Evolutionary conservation across 2,888 invertebrate species (phyloP), one percentile per base, ranked within the genome.

Genomic region (Acanthopleura granulata): DNA sequence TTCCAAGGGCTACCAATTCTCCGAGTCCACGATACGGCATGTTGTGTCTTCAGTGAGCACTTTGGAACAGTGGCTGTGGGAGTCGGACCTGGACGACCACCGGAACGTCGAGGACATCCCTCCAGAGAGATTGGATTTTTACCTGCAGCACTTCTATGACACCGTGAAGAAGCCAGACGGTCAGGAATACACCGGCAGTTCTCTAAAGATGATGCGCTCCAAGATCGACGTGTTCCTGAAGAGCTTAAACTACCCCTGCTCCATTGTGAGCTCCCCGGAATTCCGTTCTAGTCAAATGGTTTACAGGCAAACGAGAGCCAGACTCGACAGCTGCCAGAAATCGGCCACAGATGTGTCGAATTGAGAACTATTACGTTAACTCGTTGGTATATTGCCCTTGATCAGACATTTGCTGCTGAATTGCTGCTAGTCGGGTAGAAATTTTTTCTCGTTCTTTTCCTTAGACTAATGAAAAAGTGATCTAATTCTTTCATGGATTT

Each of bases 61-160:
- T 6, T 66, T 66, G 6, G 66, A 66, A 14, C 22, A 66, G 25
- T 66, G 66, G 66, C 66, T 66, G 1, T 66, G 66, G 22, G 66
- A 66, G 25, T 57, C 57, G n/a, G 22, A 27, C 6, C 6, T 22
- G 15, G 22, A 27, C 22, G 66, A 66, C 6, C 22, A 27, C 15
- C 66, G 66, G 16, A 66, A 66, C 66, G 6, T 66, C 1, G 66
- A 66, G 25, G 29, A 66, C 4, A 66, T 66, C 1, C 66, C 29
- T 22, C 66, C 66, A 6, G 66, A 66, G 29, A 25, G 25, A 25
- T 27, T 66, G 29, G 29, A 66, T 66, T 18, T 27, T 16, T 66
- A 66, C 25, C 22, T 66, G 27, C 25, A 22, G 25, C 15, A 6
- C 3, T 66, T 66, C 25, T 66, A 22, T 66, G 25, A 22, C 15